phyloP scores from a whole-genome alignment of 2,113 vertebrate genomes.

The Gallinago undulata region DNA sequence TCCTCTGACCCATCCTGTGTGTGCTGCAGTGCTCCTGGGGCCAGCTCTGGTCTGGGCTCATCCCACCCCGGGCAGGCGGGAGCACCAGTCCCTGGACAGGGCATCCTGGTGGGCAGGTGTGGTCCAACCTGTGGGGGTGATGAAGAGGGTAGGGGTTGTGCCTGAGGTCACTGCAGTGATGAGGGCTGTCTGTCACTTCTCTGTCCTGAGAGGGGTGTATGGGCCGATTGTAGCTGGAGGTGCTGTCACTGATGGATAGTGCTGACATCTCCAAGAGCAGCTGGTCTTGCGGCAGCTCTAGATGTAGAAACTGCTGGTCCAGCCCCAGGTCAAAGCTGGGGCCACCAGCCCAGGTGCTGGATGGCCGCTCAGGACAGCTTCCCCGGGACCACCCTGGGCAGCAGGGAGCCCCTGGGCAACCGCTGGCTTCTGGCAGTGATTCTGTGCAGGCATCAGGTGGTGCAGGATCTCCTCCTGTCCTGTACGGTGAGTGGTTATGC shows the following conservation, averaged over 20 bases:
- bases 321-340: not conserved
- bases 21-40: rapidly evolving
- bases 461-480: not conserved
- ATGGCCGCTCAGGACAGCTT: not conserved
- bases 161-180: not conserved
- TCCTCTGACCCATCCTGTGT: rapidly evolving
- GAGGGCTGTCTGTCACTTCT: not conserved
- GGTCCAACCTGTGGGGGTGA: not conserved
- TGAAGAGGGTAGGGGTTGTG: not conserved
- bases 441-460: rapidly evolving
- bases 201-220: not conserved
- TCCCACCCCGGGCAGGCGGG: rapidly evolving
- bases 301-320: not conserved
- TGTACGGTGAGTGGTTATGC: rapidly evolving
- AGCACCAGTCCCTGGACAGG: not conserved
- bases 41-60: not conserved
- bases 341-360: not conserved
- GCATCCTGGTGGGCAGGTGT: not conserved
- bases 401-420: not conserved
- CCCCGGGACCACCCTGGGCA: not conserved
- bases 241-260: not conserved
- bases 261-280: not conserved
- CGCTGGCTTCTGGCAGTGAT: not conserved
- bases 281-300: not conserved
- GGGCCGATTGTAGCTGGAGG: not conserved